Conservation (phyloP, 2,888 invertebrate genomes). For the Sialis fuliginosa region DNA sequence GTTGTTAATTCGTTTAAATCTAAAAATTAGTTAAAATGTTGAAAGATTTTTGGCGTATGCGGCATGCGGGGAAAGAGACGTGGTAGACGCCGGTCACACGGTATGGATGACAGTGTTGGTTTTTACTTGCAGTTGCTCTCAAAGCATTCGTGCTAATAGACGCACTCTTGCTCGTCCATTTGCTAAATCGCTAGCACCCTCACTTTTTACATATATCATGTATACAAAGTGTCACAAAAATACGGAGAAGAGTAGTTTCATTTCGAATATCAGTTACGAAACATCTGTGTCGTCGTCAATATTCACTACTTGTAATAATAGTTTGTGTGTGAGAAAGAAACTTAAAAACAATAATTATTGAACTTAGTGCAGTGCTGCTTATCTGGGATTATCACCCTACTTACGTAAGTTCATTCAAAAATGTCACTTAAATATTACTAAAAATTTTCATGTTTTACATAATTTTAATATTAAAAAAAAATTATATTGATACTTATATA, state of each 20-base stretch:
- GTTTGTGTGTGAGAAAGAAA: conserved; percentile 28
- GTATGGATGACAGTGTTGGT: neutral
- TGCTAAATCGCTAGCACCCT: conserved; percentile 3
- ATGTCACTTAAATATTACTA: too few relatives aligned
- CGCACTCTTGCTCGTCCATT: neutral
- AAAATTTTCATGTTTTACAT: too few relatives aligned
- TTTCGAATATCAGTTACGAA: conserved; percentile 8
- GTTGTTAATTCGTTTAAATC: neutral
- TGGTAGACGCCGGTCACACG: conserved; percentile 1
- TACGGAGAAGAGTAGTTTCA: conserved; percentile 25
- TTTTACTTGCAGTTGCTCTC: conserved; percentile 2
- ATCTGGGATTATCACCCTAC: neutral
- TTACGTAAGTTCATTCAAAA: too few relatives aligned
- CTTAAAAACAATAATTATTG: conserved; percentile 12
- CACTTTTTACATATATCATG: conserved; percentile 16
- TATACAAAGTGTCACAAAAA: conserved; percentile 25
- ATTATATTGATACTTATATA: too few relatives aligned
- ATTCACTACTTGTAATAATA: conserved; percentile 22
- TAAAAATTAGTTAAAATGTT: neutral
- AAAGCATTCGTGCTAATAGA: neutral
- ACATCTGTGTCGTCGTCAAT: conserved; percentile 19
- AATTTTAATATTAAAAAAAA: too few relatives aligned
- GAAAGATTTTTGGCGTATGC: neutral
- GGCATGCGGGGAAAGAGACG: neutral
- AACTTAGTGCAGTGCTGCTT: neutral